Percentiles rank a stretch among this genome's conserved stretches.
Conservation (phyloP, 2,113 vertebrate genomes). For the Calonectris borealis region DNA sequence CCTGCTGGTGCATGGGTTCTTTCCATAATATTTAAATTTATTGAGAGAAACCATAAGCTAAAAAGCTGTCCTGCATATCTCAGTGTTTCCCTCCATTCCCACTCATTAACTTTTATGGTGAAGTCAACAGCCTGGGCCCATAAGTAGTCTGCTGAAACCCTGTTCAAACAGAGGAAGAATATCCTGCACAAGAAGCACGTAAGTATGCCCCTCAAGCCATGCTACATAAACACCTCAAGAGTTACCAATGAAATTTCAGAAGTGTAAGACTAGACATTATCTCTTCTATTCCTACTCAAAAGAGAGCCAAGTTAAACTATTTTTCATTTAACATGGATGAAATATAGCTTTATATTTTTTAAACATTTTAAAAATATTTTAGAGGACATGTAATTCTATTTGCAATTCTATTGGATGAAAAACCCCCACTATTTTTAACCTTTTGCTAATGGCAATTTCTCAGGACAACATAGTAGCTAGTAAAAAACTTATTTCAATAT, state of each 20-base stretch:
- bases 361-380: not conserved
- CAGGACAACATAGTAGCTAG: not conserved
- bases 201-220: not conserved
- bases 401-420: not conserved
- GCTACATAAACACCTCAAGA: not conserved
- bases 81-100: not conserved
- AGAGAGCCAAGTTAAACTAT: not conserved
- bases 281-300: not conserved
- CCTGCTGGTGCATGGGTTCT: not conserved
- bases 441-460: not conserved
- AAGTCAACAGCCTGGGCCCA: not conserved
- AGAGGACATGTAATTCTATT: not conserved
- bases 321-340: not conserved
- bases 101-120: not conserved
- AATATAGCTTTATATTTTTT: not conserved
- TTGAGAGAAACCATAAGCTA: not conserved
- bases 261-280: not conserved
- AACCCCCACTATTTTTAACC: not conserved
- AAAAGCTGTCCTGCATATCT: not conserved
- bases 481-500: not conserved
- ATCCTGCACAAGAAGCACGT: not conserved
- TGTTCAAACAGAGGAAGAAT: not conserved
- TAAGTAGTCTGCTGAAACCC: not conserved
- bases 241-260: not conserved
- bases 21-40: conserved; percentile 26